Evolutionary conservation across 2,888 invertebrate genomes (phyloP), one percentile per base, ranked within the genome.

Genomic region (Epistrophella euchroma): DNA sequence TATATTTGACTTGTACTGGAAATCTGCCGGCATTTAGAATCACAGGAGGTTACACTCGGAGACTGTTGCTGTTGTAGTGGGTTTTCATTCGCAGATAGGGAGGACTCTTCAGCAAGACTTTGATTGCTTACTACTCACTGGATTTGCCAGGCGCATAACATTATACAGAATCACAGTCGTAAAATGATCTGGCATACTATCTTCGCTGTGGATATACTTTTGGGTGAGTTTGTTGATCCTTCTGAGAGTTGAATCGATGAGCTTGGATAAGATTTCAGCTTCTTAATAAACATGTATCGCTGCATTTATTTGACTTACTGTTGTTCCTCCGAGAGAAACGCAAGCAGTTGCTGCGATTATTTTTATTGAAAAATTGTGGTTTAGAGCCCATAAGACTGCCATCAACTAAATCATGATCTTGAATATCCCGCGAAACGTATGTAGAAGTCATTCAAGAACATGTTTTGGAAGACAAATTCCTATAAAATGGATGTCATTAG

Each of bases 101-200:
- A n/a, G 13, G 66, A 71, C 22, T 50, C 19, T 79, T 88, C 68
- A 98, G 93, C 87, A 98, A 93, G 19, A 96, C 89, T 97, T 97
- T 50, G 97, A 96, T 91, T 96, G 95, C 88, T 96, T 96, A 88
- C 95, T 95, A 90, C 96, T 95, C 13, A 97, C 95, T 55, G 97
- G 97, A 92, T 97, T 97, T 43, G 96, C 95, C 90, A 97, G 93
- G 86, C 96, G 95, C 89, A 96, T 95, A 1, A 96, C 94, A 90
- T 96, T 95, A 88, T 95, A 94, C 85, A 97, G 91, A 73, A 97
- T 94, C 62, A 90, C 91, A 5, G 91, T 89, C 1, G 92, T 91
- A 3, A 92, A 79, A 60, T 91, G 90, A 88, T 92, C 92, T 19
- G 91, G 91, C 87, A 92, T 88, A 74, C 90, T 91, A 77, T 93